These are phyloP conservation scores for Desmophyllum pertusum DNA, from an alignment of 92 coral and sea anemone genomes.

Conservation along the genomic window DNA sequence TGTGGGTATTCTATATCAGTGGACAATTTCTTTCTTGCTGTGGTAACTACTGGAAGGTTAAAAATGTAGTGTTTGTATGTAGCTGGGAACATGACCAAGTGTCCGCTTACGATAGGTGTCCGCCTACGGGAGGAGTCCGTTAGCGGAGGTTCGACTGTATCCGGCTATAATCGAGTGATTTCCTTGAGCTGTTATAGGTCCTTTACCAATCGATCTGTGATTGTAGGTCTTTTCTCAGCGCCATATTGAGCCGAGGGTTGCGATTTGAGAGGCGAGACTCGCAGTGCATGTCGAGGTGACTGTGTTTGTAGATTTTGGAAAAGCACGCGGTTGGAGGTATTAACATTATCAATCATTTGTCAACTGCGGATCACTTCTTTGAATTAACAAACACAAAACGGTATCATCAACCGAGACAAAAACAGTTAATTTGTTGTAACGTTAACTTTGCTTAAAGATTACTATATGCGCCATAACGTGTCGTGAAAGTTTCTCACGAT, in stretches of 20 bases:
- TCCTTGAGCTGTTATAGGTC: not conserved
- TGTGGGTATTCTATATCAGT: too few relatives aligned
- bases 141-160: too few relatives aligned
- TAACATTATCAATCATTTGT: conserved; percentile 9
- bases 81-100: too few relatives aligned
- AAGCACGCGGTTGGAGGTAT: not conserved
- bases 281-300: not conserved
- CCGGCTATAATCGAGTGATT: not conserved
- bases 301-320: not conserved
- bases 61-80: too few relatives aligned
- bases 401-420: not conserved
- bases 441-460: not conserved
- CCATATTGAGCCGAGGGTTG: not conserved
- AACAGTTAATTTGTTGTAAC: not conserved
- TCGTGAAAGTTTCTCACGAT: not conserved
- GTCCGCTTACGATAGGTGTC: too few relatives aligned
- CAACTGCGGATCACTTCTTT: not conserved
- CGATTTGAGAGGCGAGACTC: not conserved
- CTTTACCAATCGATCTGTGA: not conserved
- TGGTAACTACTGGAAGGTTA: too few relatives aligned
- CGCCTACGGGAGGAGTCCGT: too few relatives aligned
- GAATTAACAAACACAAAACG: not conserved
- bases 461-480: not conserved
- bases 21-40: too few relatives aligned
- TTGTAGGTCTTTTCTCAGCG: not conserved